Base-by-base conservation (phyloP, 1,140 invertebrate genomes). In the Drosophila eugracilis region DNA sequence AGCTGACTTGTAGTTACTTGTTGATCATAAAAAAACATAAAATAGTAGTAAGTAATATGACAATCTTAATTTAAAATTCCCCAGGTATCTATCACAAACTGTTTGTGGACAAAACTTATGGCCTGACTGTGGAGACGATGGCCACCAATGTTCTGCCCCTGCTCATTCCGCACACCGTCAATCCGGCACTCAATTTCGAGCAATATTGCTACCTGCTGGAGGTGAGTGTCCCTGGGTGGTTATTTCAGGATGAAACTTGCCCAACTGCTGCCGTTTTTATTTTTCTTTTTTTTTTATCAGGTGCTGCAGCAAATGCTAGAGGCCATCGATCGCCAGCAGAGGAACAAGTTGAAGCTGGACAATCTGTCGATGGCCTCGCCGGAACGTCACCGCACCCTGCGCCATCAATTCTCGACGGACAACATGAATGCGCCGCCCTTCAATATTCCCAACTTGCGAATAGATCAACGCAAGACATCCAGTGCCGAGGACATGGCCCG, bases 81-180 rank as follows among this genome's bases (percentile, higher is more conserved):
- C 15, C 76, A 99, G 98, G 96, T 92, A 97, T 99, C 91, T 99
- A 99, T 93, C 96, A 96, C 81, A 93, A 97, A 77, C 96, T 99
- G 95, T 93, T 99, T 65, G 94, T 95, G 83, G 97, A 99, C 91
- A 97, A 97, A 91, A 96, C 96, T 85, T 99, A 97, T 92, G 98
- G 97, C 10, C 92, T 99, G 37, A 97, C 96, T 1, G 95, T 98
- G 9, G 98, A 97, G 91, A 93, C 98, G 73, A 96, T 99, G 94
- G 98, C 98, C 0, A 98, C 97, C 0, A 95, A 96, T 88, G 97
- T 99, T 28, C 97, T 99, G 94, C 98, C 98, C 1, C 94, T 96
- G 6, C 92, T 99, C 5, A 95, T 98, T 42, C 98, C 98, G 21
- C 97, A 98, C 85, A 97, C 97, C 1, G 96, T 99, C 36, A 98